These are phyloP conservation scores for Tympanuchus pallidicinctus DNA, from an alignment of 2,113 vertebrate genomes.

Conservation along the genomic window DNA sequence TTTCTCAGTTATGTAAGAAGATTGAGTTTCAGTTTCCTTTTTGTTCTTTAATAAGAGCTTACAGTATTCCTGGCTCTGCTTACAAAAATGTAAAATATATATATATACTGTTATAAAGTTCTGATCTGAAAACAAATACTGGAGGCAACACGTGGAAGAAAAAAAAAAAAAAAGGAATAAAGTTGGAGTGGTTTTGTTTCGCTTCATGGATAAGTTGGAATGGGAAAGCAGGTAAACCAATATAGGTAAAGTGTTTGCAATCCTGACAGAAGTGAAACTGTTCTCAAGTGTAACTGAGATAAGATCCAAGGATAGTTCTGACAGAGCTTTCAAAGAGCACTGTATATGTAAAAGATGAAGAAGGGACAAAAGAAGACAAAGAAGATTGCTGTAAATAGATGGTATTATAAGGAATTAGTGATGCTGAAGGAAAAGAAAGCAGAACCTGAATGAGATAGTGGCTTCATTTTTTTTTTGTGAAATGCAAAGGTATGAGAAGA, in stretches of 20 bases:
- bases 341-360: not conserved
- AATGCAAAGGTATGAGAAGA: not conserved
- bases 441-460: not conserved
- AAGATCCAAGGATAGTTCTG: not conserved
- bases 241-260: not conserved
- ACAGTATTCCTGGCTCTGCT: not conserved
- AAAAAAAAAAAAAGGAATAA: not conserved
- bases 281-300: not conserved
- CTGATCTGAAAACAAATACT: not conserved
- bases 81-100: not conserved
- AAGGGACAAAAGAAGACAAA: not conserved
- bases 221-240: not conserved
- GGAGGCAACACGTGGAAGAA: not conserved
- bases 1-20: not conserved
- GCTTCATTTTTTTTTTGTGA: not conserved
- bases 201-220: not conserved
- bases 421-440: not conserved
- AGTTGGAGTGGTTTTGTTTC: not conserved
- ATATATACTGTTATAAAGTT: not conserved
- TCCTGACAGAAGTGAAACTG: not conserved
- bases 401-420: not conserved
- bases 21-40: not conserved
- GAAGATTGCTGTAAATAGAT: not conserved
- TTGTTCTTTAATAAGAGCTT: not conserved
- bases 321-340: not conserved